These are phyloP conservation scores for Antigone vipio DNA, from an alignment of 2,113 vertebrate species.

Conservation along the genomic window DNA sequence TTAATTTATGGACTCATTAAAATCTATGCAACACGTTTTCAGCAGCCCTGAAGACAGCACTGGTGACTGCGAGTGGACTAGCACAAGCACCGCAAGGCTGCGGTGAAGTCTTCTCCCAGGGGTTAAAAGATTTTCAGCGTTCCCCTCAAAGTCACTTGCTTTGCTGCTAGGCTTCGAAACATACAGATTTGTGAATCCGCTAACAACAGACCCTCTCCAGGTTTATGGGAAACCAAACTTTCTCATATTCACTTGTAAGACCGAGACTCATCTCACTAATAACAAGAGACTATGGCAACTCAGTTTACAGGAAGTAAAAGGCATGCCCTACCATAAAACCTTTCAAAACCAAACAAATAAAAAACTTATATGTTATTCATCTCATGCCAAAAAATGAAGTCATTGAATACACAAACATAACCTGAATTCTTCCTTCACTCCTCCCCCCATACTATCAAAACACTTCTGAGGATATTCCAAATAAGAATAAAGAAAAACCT, in stretches of 20 bases:
- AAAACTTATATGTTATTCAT: not conserved
- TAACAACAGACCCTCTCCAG: not conserved
- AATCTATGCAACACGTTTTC: not conserved
- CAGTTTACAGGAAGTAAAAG: not conserved
- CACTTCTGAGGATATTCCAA: not conserved
- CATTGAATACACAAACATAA: not conserved
- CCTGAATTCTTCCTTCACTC: not conserved
- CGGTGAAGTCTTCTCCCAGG: accelerated
- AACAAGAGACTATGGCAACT: not conserved
- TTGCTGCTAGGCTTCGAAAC: not conserved
- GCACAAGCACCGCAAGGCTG: not conserved
- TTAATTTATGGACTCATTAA: not conserved
- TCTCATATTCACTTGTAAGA: not conserved
- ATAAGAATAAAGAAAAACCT: not conserved
- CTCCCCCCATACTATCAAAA: not conserved
- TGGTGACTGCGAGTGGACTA: not conserved
- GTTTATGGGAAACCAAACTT: not conserved
- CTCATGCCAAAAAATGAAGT: not conserved
- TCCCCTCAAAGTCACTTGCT: not conserved
- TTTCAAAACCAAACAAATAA: too few relatives aligned
- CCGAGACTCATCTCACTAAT: not conserved
- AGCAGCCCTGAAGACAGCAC: not conserved
- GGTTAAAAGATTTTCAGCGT: not conserved
- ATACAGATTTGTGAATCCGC: not conserved
- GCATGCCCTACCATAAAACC: not conserved